These are phyloP conservation scores for Scleropages formosus DNA, from an alignment of 2,797 vertebrate species.

Conservation along the genomic window DNA sequence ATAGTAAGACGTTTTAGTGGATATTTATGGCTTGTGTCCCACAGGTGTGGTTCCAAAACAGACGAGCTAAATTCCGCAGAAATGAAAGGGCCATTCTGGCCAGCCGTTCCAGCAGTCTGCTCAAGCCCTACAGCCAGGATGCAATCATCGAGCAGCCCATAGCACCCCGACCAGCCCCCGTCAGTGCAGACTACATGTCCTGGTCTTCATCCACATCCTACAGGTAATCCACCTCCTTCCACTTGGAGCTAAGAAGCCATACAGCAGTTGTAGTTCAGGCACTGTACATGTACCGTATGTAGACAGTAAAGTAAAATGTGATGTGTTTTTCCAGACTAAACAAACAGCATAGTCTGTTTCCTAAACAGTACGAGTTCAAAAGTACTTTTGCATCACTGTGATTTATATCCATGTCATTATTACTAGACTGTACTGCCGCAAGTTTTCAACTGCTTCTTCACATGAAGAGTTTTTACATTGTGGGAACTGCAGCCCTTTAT, in stretches of 20 bases:
- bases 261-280: background rate
- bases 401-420: too few species aligned
- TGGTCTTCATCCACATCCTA: constrained; percentile 69
- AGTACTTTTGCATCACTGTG: constrained; percentile 7
- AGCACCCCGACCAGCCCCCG: constrained; percentile 62
- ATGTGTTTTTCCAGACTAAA: too few species aligned
- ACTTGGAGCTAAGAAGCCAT: too few species aligned
- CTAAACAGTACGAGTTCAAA: background rate
- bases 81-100: constrained; percentile 74
- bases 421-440: too few species aligned
- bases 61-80: constrained; percentile 76
- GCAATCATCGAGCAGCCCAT: constrained; percentile 72
- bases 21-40: background rate
- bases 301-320: too few species aligned
- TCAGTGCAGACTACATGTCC: constrained; percentile 70
- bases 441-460: too few species aligned
- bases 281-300: background rate
- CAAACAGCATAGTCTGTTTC: too few species aligned
- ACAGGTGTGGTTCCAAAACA: constrained; percentile 81
- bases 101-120: constrained; percentile 68
- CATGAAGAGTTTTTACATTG: too few species aligned
- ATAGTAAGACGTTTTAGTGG: too few species aligned
- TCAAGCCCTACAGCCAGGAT: constrained; percentile 75
- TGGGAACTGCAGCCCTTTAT: constrained; percentile 17
- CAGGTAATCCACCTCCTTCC: constrained; percentile 55